Conservation (phyloP, 92 coral and sea anemone species). For the Nematostella vectensis region DNA sequence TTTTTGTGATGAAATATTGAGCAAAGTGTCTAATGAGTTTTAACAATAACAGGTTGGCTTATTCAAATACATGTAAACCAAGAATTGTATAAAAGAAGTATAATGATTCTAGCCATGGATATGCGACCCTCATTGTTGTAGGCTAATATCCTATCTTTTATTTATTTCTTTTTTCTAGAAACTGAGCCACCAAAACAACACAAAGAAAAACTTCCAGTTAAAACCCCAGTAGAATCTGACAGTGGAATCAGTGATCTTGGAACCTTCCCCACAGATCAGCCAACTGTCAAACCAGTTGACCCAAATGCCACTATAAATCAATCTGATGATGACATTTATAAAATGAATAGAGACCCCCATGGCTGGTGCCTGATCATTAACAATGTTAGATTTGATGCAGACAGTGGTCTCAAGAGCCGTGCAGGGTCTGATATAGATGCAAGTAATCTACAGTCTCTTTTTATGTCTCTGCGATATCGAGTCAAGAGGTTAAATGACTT, state of each 20-base stretch:
- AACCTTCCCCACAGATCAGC: not conserved
- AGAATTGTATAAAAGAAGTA: too few relatives aligned
- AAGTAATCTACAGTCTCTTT: conserved; percentile 53
- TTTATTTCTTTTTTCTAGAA: not conserved
- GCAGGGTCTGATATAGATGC: conserved; percentile 87
- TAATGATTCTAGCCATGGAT: too few relatives aligned
- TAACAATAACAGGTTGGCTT: too few relatives aligned
- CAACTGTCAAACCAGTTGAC: conserved; percentile 1
- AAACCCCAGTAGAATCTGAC: not conserved
- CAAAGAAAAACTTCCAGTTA: not conserved
- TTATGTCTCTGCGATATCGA: conserved; percentile 56
- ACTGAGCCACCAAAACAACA: not conserved
- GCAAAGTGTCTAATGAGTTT: too few relatives aligned
- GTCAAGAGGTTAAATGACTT: conserved; percentile 53
- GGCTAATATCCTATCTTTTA: not conserved
- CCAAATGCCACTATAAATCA: conserved; percentile 6
- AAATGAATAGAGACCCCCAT: conserved; percentile 69
- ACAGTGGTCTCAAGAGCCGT: conserved; percentile 49
- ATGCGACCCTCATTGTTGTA: too few relatives aligned
- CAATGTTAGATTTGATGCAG: conserved; percentile 56
- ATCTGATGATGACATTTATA: conserved; percentile 47
- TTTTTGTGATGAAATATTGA: too few relatives aligned
- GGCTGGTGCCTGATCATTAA: conserved; percentile 82
- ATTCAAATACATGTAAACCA: too few relatives aligned
- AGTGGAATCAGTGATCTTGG: not conserved